Percentiles rank a stretch among this genome's conserved stretches.
Conservation (phyloP, 1,140 invertebrate genomes). For the Zaprionus tsacasi region DNA sequence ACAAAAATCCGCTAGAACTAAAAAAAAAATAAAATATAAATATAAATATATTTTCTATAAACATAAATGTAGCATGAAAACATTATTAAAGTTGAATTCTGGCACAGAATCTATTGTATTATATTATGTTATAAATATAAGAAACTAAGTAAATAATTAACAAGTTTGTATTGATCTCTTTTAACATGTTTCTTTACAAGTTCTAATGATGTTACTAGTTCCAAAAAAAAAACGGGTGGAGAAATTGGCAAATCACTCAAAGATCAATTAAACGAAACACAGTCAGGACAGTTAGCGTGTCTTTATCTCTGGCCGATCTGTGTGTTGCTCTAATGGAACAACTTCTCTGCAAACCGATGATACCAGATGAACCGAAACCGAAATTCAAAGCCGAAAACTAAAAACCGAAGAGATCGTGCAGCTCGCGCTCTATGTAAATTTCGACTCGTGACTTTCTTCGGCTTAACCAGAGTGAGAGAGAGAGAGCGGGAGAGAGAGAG, state of each 20-base stretch:
- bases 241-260: background rate
- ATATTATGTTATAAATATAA: too few species aligned
- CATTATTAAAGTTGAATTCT: too few species aligned
- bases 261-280: background rate
- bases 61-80: too few species aligned
- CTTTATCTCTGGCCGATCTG: slow-evolving; percentile 1
- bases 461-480: background rate
- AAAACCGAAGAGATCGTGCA: slow-evolving; percentile 9
- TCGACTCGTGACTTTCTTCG: slow-evolving; percentile 27
- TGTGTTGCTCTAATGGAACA: slow-evolving; percentile 16
- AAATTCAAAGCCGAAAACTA: slow-evolving; percentile 7
- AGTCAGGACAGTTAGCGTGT: background rate
- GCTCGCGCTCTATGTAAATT: background rate
- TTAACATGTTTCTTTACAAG: too few species aligned
- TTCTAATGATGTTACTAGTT: too few species aligned
- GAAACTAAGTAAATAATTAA: too few species aligned
- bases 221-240: background rate
- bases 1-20: too few species aligned
- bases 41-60: too few species aligned
- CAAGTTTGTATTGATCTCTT: too few species aligned
- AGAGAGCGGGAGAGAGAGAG: background rate
- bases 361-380: background rate
- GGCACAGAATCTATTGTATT: too few species aligned
- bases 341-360: background rate
- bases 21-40: too few species aligned